Evolutionary conservation across 2,797 vertebrate genomes (phyloP).

Genomic region (Enteromius afrohamiltoni): DNA sequence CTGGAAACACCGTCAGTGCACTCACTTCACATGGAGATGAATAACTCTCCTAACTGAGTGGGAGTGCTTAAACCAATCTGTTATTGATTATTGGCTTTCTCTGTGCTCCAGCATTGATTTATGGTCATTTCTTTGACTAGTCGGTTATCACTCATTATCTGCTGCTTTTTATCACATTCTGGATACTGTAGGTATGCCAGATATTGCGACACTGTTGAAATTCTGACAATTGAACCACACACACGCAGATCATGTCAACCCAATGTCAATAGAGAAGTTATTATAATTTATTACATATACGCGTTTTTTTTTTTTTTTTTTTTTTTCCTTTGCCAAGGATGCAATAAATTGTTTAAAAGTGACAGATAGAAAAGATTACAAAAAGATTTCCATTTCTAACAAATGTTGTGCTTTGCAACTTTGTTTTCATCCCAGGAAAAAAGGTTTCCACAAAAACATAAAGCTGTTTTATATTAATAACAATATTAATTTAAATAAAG

Average conservation of each 20-base stretch:
- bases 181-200: background rate
- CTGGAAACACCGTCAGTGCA: constrained; percentile 46
- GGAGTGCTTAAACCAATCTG: constrained; percentile 53
- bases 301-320: too few relatives aligned
- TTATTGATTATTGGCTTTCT: constrained; percentile 55
- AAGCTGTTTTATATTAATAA: too few relatives aligned
- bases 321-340: too few relatives aligned
- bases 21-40: constrained; percentile 38
- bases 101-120: constrained; percentile 8
- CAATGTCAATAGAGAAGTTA: background rate
- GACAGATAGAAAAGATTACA: too few relatives aligned
- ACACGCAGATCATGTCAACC: background rate
- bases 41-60: constrained; percentile 29
- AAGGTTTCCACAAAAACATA: too few relatives aligned
- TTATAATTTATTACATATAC: too few relatives aligned
- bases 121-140: constrained; percentile 41
- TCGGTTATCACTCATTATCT: background rate
- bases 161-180: background rate
- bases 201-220: background rate
- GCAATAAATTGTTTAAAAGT: too few relatives aligned
- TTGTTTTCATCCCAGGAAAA: too few relatives aligned
- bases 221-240: background rate
- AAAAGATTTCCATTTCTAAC: too few relatives aligned
- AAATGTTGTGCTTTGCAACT: too few relatives aligned
- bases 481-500: too few relatives aligned